Conservation (phyloP, 2,888 invertebrate species). For the Nemotelus nigrinus region DNA sequence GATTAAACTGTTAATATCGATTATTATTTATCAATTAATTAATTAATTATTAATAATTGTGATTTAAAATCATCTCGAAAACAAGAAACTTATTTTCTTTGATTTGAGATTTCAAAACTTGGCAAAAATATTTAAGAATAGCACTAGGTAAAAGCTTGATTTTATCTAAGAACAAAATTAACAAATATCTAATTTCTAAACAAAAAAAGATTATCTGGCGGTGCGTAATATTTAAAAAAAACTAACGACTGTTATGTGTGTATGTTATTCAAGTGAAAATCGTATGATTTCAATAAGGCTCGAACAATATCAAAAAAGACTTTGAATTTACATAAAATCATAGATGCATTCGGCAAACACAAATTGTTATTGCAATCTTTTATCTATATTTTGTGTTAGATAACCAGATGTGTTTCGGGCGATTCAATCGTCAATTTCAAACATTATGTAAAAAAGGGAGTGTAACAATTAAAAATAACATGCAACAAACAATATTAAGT, state of each 20-base stretch:
- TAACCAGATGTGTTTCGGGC: background rate
- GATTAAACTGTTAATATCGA: constrained; percentile 31
- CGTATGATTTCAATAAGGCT: constrained; percentile 3
- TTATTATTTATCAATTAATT: constrained; percentile 25
- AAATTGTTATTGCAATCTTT: background rate
- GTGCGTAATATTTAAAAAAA: constrained; percentile 3
- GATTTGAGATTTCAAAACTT: background rate
- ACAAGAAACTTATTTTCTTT: constrained; percentile 25
- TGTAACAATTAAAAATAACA: background rate
- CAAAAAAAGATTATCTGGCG: constrained; percentile 4
- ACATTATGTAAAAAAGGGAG: background rate
- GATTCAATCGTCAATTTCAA: background rate
- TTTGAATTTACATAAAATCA: background rate
- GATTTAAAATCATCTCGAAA: background rate
- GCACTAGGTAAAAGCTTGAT: too few relatives aligned
- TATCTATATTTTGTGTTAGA: background rate
- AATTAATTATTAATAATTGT: too few relatives aligned
- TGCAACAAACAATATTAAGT: background rate
- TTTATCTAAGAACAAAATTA: too few relatives aligned
- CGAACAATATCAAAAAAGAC: background rate
- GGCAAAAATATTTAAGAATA: constrained; percentile 15
- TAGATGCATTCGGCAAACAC: constrained; percentile 37
- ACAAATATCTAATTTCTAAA: background rate
- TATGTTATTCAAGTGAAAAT: background rate
- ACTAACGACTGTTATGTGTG: background rate